A percentile compares a stretch with the other conserved stretches of the same genome.
Evolutionary conservation across 2,888 invertebrate genomes (phyloP).

Genomic region (Eumerus sabulonum): DNA sequence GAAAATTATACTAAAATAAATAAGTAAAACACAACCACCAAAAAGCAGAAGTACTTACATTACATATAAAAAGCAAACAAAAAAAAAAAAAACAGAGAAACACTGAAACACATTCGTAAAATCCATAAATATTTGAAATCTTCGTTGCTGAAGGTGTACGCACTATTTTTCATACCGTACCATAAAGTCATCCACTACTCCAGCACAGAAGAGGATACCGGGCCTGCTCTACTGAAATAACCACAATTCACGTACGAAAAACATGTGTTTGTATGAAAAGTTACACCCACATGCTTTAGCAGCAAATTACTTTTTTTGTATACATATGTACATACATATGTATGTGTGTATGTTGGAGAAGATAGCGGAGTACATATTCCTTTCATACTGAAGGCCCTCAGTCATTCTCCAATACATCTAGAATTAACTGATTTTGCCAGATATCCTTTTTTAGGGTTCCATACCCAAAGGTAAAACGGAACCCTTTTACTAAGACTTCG

Average conservation of each 20-base stretch:
- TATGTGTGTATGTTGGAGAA: slow-evolving; percentile 8
- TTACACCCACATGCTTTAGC: slow-evolving; percentile 2
- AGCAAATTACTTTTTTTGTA: too few species aligned
- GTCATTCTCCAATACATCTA: too few species aligned
- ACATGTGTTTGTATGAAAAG: background rate
- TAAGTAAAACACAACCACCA: slow-evolving; percentile 58
- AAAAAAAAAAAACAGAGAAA: slow-evolving; percentile 18
- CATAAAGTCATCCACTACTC: slow-evolving; percentile 35
- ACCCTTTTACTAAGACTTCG: too few species aligned
- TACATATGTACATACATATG: too few species aligned
- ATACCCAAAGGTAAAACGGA: too few species aligned
- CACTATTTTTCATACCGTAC: slow-evolving; percentile 48
- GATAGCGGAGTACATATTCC: slow-evolving; percentile 13
- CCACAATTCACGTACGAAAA: too few species aligned
- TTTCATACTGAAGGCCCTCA: too few species aligned
- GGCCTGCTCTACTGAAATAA: too few species aligned
- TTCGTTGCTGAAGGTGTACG: slow-evolving; percentile 59
- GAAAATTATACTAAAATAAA: slow-evolving; percentile 67
- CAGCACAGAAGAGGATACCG: background rate
- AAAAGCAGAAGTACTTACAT: slow-evolving; percentile 23
- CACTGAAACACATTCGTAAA: slow-evolving; percentile 30
- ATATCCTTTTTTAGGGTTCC: too few species aligned
- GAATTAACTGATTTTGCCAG: too few species aligned
- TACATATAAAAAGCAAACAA: slow-evolving; percentile 34
- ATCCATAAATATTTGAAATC: slow-evolving; percentile 66